Evolutionary conservation across 1,140 invertebrate species (phyloP).

Genomic region (Melipona quadrifasciata): DNA sequence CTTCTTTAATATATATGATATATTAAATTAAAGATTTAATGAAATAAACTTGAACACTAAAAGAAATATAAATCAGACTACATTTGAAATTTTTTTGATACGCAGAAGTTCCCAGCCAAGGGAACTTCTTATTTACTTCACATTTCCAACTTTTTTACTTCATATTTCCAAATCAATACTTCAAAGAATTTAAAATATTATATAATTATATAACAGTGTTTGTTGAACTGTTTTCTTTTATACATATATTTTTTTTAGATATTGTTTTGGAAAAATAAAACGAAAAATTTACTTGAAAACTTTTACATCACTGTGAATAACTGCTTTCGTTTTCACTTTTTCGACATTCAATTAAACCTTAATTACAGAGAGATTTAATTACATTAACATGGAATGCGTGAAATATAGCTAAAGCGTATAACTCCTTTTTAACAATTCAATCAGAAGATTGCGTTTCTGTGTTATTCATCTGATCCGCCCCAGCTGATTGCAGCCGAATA

Average conservation of each 20-base stretch:
- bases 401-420: slow-evolving; percentile 36
- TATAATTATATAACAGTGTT: no score
- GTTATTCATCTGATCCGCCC: not conserved
- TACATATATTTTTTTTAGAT: no score
- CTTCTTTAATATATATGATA: not conserved
- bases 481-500: not conserved
- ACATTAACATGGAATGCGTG: slow-evolving; percentile 5
- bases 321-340: not conserved
- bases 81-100: not conserved
- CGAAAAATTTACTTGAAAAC: not conserved
- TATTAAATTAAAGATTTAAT: not conserved
- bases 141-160: no score
- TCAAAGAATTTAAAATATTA: no score
- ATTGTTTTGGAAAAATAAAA: not conserved
- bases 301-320: not conserved
- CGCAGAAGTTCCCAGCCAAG: no score
- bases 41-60: not conserved
- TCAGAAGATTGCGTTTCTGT: not conserved
- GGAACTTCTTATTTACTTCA: no score
- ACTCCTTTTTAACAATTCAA: slow-evolving; percentile 14
- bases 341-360: not conserved
- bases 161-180: no score
- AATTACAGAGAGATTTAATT: not conserved
- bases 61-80: not conserved
- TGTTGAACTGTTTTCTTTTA: no score